These are phyloP conservation scores for Micrasema longulum DNA, from an alignment of 1,140 invertebrate species.

Conservation along the genomic window DNA sequence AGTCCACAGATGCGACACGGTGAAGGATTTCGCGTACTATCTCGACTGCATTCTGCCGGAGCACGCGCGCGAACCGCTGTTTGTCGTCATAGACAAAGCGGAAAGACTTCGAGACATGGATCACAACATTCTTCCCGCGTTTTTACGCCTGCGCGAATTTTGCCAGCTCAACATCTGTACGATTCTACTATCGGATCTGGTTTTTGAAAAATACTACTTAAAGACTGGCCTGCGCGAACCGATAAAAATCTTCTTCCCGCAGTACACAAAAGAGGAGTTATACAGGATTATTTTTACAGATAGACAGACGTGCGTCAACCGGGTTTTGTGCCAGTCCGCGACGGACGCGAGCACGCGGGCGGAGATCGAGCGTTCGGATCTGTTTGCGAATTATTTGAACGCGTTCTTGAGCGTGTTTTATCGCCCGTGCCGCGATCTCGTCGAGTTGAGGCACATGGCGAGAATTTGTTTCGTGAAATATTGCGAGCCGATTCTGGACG, in stretches of 20 bases:
- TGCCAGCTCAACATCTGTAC: slow-evolving; percentile 78
- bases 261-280: slow-evolving; percentile 84
- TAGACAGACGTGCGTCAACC: slow-evolving; percentile 59
- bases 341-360: slow-evolving; percentile 55
- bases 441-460: slow-evolving; percentile 81
- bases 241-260: slow-evolving; percentile 81
- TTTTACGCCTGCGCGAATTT: slow-evolving; percentile 81
- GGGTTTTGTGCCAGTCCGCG: slow-evolving; percentile 57
- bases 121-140: slow-evolving; percentile 75
- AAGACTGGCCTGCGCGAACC: slow-evolving; percentile 80
- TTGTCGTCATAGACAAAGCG: slow-evolving; percentile 83
- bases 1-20: slow-evolving; percentile 75
- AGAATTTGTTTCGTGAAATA: slow-evolving; percentile 79
- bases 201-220: slow-evolving; percentile 82
- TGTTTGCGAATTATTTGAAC: slow-evolving; percentile 84
- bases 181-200: slow-evolving; percentile 81
- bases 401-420: slow-evolving; percentile 86
- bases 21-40: slow-evolving; percentile 78
- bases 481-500: slow-evolving; percentile 77
- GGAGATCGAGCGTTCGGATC: slow-evolving; percentile 67
- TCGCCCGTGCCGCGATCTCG: slow-evolving; percentile 82
- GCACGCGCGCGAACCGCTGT: slow-evolving; percentile 63
- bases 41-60: slow-evolving; percentile 63
- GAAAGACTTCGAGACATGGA: slow-evolving; percentile 82
- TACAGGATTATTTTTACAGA: slow-evolving; percentile 74